These are phyloP conservation scores for Oryctolagus cuniculus DNA, from an alignment of 2,113 vertebrate genomes.

Conservation along the genomic window mOryCun1.1 NC_091443.1:49379501-49380000, in stretches of 20 bases:
- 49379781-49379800: conserved; percentile 47
- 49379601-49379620: not conserved
- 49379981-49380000: conserved; percentile 70
- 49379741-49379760: conserved; percentile 55
- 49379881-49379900: conserved; percentile 30
- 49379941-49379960: conserved; percentile 53
- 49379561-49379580: conserved; percentile 34
- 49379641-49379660: not conserved
- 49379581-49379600: conserved; percentile 34
- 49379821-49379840: conserved; percentile 38
- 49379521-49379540: conserved; percentile 52
- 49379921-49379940: conserved; percentile 43
- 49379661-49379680: conserved; percentile 8
- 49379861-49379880: conserved; percentile 45
- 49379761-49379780: conserved; percentile 19
- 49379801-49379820: conserved; percentile 44
- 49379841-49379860: conserved; percentile 16
- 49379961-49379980: conserved; percentile 41
- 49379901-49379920: conserved; percentile 57
- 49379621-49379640: conserved; percentile 38
- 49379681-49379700: not conserved
- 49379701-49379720: not conserved
- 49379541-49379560: conserved; percentile 44
- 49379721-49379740: conserved; percentile 27
- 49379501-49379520: conserved; percentile 65